Evolutionary conservation across 2,113 vertebrate species (phyloP), one percentile per base, ranked within the genome.

Genomic region (Gallinago media): DNA sequence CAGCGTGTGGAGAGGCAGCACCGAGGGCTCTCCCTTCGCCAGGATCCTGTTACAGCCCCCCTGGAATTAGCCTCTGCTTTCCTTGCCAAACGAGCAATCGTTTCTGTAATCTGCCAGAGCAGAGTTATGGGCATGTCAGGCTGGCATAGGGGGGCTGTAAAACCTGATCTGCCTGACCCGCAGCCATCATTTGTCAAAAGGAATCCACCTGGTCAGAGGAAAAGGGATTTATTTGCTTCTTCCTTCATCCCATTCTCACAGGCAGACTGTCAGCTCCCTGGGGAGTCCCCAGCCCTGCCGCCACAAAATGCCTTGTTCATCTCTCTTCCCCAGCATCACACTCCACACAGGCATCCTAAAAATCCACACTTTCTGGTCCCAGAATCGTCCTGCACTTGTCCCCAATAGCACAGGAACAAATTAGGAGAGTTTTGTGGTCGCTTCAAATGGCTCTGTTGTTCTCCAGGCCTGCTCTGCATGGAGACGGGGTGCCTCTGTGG

Each of bases 71-170:
- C 75, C 63, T 21, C 82, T 90, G 38, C 52, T 93, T 59, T 29
- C 52, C 90, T n/a, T 16, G 38, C 29, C 54, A 83, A 83, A 77
- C 54, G 88, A 97, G 85, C 94, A 76, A 89, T 85, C 31, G 13
- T 52, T 87, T 55, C 74, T 55, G 77, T 72, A 72, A 94, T 63
- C 77, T 82, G 81, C 73, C 82, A 75, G 62, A 94, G 85, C 88
- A 90, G 96, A 89, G 82, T 85, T 94, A 88, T 66, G 71, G 88
- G 62, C 83, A 92, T 38, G 75, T 90, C 55, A 93, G 72, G 55
- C 44, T 95, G 96, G 96, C 91, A 96, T 82, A 83, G 79, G 31
- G 94, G 75, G 85, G 83, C 68, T 95, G 85, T 95, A 92, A 97
- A 97, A 93, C 59, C 79, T 92, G 92, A 85, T 78, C 83, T 88